Evolutionary conservation across 2,113 vertebrate species (phyloP).

Genomic region (Oreochromis spilurus): DNA sequence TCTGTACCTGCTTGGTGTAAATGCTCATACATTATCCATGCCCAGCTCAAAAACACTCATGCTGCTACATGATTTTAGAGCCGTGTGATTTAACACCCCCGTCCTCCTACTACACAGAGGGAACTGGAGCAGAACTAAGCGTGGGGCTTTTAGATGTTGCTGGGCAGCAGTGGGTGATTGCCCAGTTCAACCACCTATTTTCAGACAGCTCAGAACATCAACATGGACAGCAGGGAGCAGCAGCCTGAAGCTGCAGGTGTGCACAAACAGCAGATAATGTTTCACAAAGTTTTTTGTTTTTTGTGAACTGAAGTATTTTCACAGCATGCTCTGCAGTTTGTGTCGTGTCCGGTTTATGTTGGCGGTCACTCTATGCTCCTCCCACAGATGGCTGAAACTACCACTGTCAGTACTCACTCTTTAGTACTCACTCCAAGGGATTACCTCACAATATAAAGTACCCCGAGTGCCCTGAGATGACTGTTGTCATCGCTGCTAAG

Average conservation of each 20-base stretch:
- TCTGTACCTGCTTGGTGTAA: neutral
- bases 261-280: neutral
- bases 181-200: neutral
- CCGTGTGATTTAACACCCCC: slow-evolving; percentile 1
- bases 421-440: neutral
- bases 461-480: neutral
- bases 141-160: neutral
- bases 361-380: neutral
- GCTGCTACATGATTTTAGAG: neutral
- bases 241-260: neutral
- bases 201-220: neutral
- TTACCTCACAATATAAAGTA: too few relatives aligned
- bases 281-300: neutral
- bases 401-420: neutral
- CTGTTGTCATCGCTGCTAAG: neutral
- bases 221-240: neutral
- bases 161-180: neutral
- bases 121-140: slow-evolving; percentile 30
- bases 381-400: neutral
- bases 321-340: neutral
- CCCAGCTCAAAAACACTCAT: neutral
- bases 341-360: neutral
- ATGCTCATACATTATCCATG: slow-evolving; percentile 23
- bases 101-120: neutral
- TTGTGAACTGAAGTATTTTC: neutral